These are phyloP conservation scores for Agriopis leucophaearia DNA, from an alignment of 2,888 invertebrate genomes.

Conservation along the genomic window DNA sequence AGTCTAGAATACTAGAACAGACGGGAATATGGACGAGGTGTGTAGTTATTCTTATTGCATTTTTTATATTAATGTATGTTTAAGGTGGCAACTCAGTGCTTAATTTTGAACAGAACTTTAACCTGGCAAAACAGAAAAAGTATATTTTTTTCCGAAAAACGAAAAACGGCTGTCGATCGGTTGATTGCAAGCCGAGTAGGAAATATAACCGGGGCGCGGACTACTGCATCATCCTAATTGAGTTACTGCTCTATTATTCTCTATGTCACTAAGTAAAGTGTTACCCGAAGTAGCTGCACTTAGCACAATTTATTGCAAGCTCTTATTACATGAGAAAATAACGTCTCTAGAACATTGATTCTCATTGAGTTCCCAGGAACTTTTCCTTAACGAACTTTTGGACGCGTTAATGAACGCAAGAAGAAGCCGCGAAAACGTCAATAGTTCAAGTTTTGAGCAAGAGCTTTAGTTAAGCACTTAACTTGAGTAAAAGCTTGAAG, in stretches of 20 bases:
- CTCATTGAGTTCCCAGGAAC: conserved; percentile 40
- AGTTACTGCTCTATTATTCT: conserved; percentile 3
- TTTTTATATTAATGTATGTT: no score
- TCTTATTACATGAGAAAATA: conserved; percentile 29
- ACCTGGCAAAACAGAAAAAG: no score
- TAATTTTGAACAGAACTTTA: no score
- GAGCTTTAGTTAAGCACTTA: conserved; percentile 10
- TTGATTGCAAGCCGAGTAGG: no score
- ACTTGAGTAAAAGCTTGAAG: conserved; percentile 21
- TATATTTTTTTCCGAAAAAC: no score
- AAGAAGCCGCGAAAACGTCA: conserved; percentile 40
- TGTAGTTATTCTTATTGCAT: background rate
- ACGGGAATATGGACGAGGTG: background rate
- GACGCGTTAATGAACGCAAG: conserved; percentile 46
- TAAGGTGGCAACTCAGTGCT: no score
- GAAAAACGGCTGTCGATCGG: no score
- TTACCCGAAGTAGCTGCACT: conserved; percentile 30
- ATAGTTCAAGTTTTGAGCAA: conserved; percentile 35
- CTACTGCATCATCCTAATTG: no score
- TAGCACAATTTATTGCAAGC: conserved; percentile 37
- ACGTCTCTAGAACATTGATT: conserved; percentile 45
- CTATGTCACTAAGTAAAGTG: conserved; percentile 20
- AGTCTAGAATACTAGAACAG: background rate
- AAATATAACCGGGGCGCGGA: no score
- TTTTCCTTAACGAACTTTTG: conserved; percentile 35